Base-by-base conservation (phyloP, 2,113 vertebrate species). In the Leptobrachium leishanense region DNA sequence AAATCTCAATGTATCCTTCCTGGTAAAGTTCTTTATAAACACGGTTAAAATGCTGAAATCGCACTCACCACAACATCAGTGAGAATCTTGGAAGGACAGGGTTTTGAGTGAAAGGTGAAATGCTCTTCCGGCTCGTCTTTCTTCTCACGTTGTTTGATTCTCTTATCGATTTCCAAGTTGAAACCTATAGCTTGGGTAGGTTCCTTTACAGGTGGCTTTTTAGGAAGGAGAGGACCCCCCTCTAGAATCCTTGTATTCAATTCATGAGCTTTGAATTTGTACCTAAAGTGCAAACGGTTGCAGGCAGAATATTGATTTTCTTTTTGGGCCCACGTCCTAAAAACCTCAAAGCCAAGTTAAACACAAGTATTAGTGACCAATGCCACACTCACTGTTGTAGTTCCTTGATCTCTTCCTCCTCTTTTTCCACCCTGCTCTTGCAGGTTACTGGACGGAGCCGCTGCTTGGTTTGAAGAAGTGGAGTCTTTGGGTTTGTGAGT, bases 201-300 rank as follows among this genome's bases (percentile, higher is more conserved):
- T 3, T 93, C 93, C 81, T 96, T 98, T 44, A 88, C 87, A 0
- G 85, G 5, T 0, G 91, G 94, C 74, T 94, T 99, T 88, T 93
- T 98, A 3, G 93, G 91, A 75, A 91, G 85, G 43, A 92, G 55
- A 0, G 93, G 86, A 0, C 86, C 88, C 0, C 86, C 77, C 79
- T 96, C 94, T 53, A 98, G 77, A 43, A 99, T 95, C 72, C 92
- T 95, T 54, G 76, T 88, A 87, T 98, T 89, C 0, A 98, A 78
- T 77, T 96, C 95, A 72, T 89, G 89, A n/a, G 96, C 94, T 88
- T 94, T 98, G 86, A 98, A 95, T 82, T 94, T 95, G 84, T 95
- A 94, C 84, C 97, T 81, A n/a, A 53, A 4, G 15, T 1, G 9
- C 41, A 64, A 63, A 11, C 5, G 57, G 12, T 39, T 2, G 6